These are phyloP conservation scores for Hylyphantes graminicola DNA, from an alignment of 1,140 invertebrate species.

Conservation along the genomic window DNA sequence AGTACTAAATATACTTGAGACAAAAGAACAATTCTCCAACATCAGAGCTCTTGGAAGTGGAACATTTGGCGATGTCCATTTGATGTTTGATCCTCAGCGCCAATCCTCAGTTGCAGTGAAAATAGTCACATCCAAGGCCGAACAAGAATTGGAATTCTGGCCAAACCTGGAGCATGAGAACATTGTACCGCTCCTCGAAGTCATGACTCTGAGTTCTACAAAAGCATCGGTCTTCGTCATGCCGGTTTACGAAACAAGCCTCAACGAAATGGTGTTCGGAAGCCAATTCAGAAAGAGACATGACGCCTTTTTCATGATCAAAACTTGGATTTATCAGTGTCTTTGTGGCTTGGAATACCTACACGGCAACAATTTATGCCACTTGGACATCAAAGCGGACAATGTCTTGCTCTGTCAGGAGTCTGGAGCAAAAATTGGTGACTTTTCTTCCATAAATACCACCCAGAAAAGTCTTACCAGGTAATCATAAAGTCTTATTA, in stretches of 20 bases:
- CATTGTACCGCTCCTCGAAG: slow-evolving; percentile 4
- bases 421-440: slow-evolving; percentile 2
- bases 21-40: background rate
- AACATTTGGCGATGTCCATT: slow-evolving; percentile 16
- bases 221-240: background rate
- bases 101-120: slow-evolving; percentile 9
- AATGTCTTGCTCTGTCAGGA: slow-evolving; percentile 9
- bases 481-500: background rate
- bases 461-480: background rate
- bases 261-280: background rate
- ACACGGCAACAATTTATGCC: background rate
- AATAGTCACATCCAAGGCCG: background rate
- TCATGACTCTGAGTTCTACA: background rate
- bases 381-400: slow-evolving; percentile 25
- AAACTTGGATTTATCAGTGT: slow-evolving; percentile 3
- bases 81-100: background rate
- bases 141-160: background rate
- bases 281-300: background rate
- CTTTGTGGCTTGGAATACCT: slow-evolving; percentile 21
- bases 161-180: background rate
- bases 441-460: slow-evolving; percentile 9
- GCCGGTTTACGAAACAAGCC: background rate
- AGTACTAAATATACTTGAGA: slow-evolving; percentile 2
- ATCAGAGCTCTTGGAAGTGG: slow-evolving; percentile 3
- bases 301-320: background rate